Conservation (phyloP, 2,113 vertebrate genomes). For the Anas platyrhynchos region DNA sequence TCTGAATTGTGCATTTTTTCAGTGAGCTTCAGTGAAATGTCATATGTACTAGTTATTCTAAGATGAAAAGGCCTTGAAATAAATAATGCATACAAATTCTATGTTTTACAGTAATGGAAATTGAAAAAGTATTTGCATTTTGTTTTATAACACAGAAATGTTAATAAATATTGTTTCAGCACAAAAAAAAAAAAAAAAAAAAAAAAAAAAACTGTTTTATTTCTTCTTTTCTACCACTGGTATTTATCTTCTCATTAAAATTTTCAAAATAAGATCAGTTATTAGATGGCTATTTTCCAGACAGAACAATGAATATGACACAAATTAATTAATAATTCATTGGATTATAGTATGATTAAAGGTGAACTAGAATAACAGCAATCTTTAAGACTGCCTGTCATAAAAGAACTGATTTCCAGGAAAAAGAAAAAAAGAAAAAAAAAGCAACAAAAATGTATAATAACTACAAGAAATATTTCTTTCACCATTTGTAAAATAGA, state of each 20-base stretch:
- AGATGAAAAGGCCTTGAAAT: constrained; percentile 4
- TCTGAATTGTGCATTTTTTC: background rate
- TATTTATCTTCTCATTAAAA: background rate
- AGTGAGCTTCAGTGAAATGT: background rate
- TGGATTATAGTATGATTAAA: background rate
- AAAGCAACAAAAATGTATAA: background rate
- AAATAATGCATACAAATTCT: background rate
- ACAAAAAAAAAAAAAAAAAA: background rate
- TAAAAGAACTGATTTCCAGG: background rate
- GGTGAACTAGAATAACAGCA: background rate
- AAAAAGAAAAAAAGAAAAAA: background rate
- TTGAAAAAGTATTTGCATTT: background rate
- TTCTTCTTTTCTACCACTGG: background rate
- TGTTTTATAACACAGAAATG: background rate
- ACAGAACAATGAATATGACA: background rate
- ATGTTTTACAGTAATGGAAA: background rate
- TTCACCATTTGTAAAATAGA: background rate
- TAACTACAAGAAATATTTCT: background rate
- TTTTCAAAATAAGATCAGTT: background rate
- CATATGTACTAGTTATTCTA: background rate
- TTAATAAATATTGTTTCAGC: background rate
- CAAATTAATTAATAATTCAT: constrained; percentile 38
- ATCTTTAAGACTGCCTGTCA: background rate
- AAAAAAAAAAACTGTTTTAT: background rate
- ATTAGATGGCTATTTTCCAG: background rate